These are phyloP conservation scores for Apodemia mormo DNA, from an alignment of 2,888 invertebrate species.

Conservation along the genomic window DNA sequence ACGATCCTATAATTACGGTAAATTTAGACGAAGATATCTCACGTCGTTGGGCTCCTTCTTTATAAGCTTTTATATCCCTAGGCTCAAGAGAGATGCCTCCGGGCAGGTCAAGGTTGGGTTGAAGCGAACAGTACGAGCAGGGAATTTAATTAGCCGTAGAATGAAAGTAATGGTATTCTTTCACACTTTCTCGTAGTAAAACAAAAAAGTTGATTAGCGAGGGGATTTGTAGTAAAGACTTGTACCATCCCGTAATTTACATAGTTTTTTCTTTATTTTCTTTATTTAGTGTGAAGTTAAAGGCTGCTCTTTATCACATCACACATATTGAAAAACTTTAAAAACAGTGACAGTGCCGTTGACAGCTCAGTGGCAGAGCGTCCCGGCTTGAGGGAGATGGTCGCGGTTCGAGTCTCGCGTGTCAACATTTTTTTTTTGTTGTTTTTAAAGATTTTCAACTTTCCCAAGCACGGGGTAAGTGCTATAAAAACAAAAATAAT, in stretches of 20 bases:
- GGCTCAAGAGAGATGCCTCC: neutral
- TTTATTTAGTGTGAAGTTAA: neutral
- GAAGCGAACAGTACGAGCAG: neutral
- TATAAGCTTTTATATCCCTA: constrained; percentile 14
- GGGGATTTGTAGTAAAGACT: neutral
- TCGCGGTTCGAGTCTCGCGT: no score
- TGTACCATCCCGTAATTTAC: neutral
- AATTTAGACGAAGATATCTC: constrained; percentile 5
- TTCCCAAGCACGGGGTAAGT: no score
- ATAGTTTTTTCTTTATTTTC: neutral
- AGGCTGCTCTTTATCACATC: neutral
- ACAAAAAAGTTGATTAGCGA: constrained; percentile 1
- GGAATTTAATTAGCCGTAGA: constrained; percentile 7
- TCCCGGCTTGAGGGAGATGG: no score
- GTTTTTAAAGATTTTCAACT: no score
- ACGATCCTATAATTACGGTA: neutral
- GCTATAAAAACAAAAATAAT: no score
- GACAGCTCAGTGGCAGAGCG: no score
- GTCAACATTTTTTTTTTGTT: no score
- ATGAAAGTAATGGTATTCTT: neutral
- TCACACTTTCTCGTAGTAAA: neutral
- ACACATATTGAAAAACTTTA: no score
- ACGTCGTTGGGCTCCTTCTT: constrained; percentile 6
- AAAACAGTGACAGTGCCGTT: no score
- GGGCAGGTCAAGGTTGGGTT: constrained; percentile 13